Evolutionary conservation across 2,888 invertebrate species (phyloP).

Genomic region (Cheilosia vulpina): DNA sequence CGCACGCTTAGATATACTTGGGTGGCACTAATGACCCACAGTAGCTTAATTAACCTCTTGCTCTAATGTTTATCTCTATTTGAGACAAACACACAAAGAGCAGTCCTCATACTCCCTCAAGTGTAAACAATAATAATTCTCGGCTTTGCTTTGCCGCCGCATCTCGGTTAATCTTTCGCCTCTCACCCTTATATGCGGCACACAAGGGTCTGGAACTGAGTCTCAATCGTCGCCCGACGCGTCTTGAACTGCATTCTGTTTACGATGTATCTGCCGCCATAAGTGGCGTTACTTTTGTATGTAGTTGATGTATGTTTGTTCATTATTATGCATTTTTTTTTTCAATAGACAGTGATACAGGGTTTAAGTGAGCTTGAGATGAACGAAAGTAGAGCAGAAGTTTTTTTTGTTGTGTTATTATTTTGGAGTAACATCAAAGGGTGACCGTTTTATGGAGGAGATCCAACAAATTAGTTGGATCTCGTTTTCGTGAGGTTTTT

Average conservation of each 20-base stretch:
- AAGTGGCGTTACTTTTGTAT: constrained; percentile 38
- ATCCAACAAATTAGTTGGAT: neutral
- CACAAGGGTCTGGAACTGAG: constrained; percentile 37
- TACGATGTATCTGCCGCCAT: constrained; percentile 47
- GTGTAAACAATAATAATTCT: constrained; percentile 60
- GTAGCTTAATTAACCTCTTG: constrained; percentile 64
- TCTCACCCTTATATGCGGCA: constrained; percentile 34
- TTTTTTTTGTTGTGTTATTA: neutral
- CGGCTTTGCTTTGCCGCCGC: constrained; percentile 48
- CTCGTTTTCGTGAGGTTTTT: neutral
- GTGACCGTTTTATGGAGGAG: constrained; percentile 28
- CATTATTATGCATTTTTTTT: constrained; percentile 34
- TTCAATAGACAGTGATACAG: constrained; percentile 27
- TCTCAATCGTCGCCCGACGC: constrained; percentile 33
- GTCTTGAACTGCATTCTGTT: constrained; percentile 48
- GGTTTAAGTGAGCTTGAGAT: constrained; percentile 25
- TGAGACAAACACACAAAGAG: constrained; percentile 44
- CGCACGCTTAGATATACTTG: constrained; percentile 16
- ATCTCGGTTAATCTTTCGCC: constrained; percentile 55
- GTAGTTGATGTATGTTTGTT: constrained; percentile 12
- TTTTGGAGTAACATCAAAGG: constrained; percentile 39
- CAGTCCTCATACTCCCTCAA: constrained; percentile 46
- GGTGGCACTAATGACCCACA: constrained; percentile 49
- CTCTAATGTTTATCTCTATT: constrained; percentile 43
- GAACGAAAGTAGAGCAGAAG: constrained; percentile 37